phyloP scores from a whole-genome alignment of 2,888 invertebrate genomes.

The Heteromurus nitidus region DNA sequence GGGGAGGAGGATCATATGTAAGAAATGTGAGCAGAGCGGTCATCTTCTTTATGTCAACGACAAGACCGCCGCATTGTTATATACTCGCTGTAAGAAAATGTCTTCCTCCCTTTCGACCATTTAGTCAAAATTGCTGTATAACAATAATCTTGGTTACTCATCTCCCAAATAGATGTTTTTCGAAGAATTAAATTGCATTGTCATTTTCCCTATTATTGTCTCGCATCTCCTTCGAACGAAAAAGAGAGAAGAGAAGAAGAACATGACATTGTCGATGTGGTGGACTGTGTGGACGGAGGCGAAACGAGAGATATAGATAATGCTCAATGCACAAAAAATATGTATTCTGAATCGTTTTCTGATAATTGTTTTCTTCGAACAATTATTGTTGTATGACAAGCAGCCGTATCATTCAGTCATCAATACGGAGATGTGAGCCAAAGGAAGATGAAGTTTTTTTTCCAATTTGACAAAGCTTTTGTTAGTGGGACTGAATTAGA shows the following conservation, averaged over 20 bases:
- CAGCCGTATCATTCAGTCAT: too few species aligned
- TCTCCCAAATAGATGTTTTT: background rate
- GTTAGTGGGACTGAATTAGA: slow-evolving; percentile 3
- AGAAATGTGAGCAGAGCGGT: slow-evolving; percentile 28
- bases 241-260: too few species aligned
- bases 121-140: background rate
- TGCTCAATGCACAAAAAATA: too few species aligned
- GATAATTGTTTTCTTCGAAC: slow-evolving; percentile 23
- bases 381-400: background rate
- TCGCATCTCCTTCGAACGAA: background rate
- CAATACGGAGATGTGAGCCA: background rate
- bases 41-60: slow-evolving; percentile 24
- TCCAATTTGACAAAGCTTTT: slow-evolving; percentile 9
- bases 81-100: background rate
- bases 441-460: slow-evolving; percentile 2
- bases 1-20: background rate
- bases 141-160: slow-evolving; percentile 15
- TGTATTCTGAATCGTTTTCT: too few species aligned
- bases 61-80: slow-evolving; percentile 8
- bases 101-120: background rate
- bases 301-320: background rate
- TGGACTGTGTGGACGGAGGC: background rate
- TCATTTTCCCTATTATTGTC: slow-evolving; percentile 18
- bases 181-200: slow-evolving; percentile 22
- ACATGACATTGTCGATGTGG: slow-evolving; percentile 8